Base-by-base conservation (phyloP, 2,888 invertebrate genomes). In the Diarsia dahlii region DNA sequence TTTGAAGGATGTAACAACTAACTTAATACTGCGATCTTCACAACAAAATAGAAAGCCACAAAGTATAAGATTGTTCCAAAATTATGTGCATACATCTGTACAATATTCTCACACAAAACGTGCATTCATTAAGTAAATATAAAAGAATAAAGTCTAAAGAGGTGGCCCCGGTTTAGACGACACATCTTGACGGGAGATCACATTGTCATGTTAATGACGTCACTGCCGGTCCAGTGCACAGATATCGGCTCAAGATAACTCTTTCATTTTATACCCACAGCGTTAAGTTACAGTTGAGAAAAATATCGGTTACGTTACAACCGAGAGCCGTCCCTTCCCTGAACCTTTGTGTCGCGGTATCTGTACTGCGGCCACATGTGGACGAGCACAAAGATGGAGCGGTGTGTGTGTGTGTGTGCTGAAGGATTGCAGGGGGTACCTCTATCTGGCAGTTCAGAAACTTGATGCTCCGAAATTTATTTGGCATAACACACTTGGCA, bases 161-260 rank as follows among this genome's bases (percentile, higher is more conserved):
- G 45, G n/a, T 64, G 74, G 74, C n/a, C 58, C 66, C 67, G 18
- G 67, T 48, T 66, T 1, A 58, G 66, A 62, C 60, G 84, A 86
- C 69, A 82, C 67, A 81, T 79, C 82, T 65, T 46, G 80, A 81
- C 74, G 77, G 64, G 81, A 78, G 82, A 77, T 52, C 74, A 58
- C 52, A 78, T 82, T 87, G 70, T 72, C 78, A 87, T 84, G 86
- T 48, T 70, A 76, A 84, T 82, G 78, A 56, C 73, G 74, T 58
- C 73, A 64, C 54, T 23, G 48, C 69, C 84, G 86, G 62, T 74
- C 82, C 81, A 56, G 62, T 45, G 63, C 45, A n/a, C 64, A 82
- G 76, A 84, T 80, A 78, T 72, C 76, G 78, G 60, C 69, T 34
- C 48, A 56, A 71, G 86, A 82, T 85, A 84, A 77, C 73, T 64